Base-by-base conservation (phyloP, 1,140 invertebrate species). In the Drosophila setifemur region DNA sequence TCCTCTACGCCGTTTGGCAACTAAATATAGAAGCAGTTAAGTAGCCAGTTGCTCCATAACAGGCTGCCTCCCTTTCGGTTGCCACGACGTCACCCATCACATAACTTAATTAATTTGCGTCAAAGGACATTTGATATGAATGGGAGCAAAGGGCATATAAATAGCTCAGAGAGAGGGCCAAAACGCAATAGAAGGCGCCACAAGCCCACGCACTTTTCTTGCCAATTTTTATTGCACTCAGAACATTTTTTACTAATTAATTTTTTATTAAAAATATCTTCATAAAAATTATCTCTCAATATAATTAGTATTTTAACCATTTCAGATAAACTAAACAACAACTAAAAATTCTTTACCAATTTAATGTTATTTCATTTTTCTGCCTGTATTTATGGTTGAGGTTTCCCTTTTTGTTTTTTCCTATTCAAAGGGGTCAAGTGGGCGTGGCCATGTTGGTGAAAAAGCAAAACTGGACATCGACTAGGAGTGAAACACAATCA, bases 81-180 rank as follows among this genome's bases (percentile, higher is more conserved):
- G 26, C 23, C n/a, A 1, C 14, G 25, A 26, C 11, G 21, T 12
- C 26, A 11, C 8, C 26, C 33, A 16, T 78, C 60, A 63, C 50
- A 85, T 72, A 86, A 81, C 73, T 72, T 86, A 85, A 85, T 85
- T 85, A 85, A 85, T 86, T 81, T 79, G 37, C 75, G 79, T 85
- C 75, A 85, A 63, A 86, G 79, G 79, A 85, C 81, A 85, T 86
- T 85, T 44, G 53, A 85, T 86, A 86, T 68, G 43, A 85, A 73
- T 64, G 73, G 57, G 3, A 33, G 26, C 28, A 47, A 54, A 43
- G 49, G 70, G 40, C 57, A 69, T 67, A 64, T 77, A 82, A 82
- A 82, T 69, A 73, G 52, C 54, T 7, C 31, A 11, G 5, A 23
- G 42, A n/a, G 4, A 12, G 8, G 23, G 6, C n/a, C n/a, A n/a